Evolutionary conservation across 1,140 invertebrate species (phyloP).

Genomic region (Zaprionus nigranus): DNA sequence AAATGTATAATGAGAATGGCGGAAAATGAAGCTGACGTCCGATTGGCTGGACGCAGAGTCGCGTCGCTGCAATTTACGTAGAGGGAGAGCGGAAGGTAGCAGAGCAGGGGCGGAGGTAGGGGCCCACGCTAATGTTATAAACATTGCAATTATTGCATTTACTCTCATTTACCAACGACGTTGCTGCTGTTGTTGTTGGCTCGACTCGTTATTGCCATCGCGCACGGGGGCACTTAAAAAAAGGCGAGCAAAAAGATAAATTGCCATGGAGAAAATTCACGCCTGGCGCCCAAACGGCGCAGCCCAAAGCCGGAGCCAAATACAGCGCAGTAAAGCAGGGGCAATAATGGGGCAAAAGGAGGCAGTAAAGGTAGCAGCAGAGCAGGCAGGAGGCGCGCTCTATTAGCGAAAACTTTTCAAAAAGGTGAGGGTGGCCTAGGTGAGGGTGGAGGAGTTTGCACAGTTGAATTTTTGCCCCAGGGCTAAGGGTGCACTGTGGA

Average conservation of each 20-base stretch:
- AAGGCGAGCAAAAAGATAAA: slow-evolving; percentile 58
- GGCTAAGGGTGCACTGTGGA: neutral
- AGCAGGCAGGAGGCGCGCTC: slow-evolving; percentile 5
- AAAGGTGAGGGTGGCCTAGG: neutral
- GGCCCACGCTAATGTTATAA: slow-evolving; percentile 66
- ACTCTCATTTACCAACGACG: slow-evolving; percentile 74
- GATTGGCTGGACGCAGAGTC: slow-evolving; percentile 52
- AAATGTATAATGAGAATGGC: slow-evolving; percentile 48
- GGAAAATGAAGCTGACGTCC: slow-evolving; percentile 53
- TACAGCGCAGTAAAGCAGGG: neutral
- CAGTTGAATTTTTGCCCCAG: too few relatives aligned
- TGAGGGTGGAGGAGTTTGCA: neutral
- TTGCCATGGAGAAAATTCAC: slow-evolving; percentile 72
- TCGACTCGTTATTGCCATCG: slow-evolving; percentile 70
- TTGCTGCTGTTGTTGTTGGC: slow-evolving; percentile 37
- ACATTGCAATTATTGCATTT: slow-evolving; percentile 82
- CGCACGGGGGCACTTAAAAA: slow-evolving; percentile 75
- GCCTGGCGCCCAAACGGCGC: slow-evolving; percentile 65
- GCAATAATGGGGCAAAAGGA: neutral
- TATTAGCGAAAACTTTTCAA: slow-evolving; percentile 42
- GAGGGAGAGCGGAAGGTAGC: neutral
- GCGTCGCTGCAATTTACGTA: slow-evolving; percentile 71
- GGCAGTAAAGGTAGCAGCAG: too few relatives aligned
- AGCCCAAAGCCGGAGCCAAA: too few relatives aligned
- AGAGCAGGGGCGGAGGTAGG: fast-evolving